A percentile compares a stretch with the other conserved stretches of the same genome.
These are phyloP conservation scores for Zele albiditarsus DNA, from an alignment of 2,888 invertebrate species.

Conservation along the genomic window DNA sequence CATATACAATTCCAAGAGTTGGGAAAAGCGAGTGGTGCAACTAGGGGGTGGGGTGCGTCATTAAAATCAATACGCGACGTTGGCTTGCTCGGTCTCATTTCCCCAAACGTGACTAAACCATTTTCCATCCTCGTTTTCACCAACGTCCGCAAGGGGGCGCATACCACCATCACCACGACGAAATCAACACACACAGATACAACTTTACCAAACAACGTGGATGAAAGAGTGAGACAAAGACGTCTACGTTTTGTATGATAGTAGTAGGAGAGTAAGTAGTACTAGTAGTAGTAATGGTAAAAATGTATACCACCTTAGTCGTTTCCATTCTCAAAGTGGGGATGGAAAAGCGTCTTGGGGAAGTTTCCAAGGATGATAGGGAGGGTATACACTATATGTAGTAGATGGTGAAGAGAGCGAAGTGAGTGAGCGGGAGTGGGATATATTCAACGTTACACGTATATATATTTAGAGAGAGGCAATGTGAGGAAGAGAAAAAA, in stretches of 20 bases:
- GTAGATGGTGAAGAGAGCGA: neutral
- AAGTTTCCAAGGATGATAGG: conserved; percentile 14
- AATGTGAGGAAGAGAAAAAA: conserved; percentile 59
- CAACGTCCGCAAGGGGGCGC: neutral
- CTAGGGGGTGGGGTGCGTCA: conserved; percentile 67
- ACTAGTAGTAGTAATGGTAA: too few species aligned
- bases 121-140: conserved; percentile 48
- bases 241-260: neutral
- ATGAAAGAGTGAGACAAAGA: conserved; percentile 7
- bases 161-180: neutral
- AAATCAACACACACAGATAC: neutral
- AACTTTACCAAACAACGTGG: conserved; percentile 24
- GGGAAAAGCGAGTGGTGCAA: conserved; percentile 38
- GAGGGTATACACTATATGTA: neutral
- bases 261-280: too few species aligned
- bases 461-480: conserved; percentile 36
- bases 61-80: conserved; percentile 72
- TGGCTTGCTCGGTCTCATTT: conserved; percentile 61
- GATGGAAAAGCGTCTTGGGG: conserved; percentile 49
- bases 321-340: conserved; percentile 36
- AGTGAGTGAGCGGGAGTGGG: conserved; percentile 9
- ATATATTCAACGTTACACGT: conserved; percentile 21
- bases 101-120: conserved; percentile 34
- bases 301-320: too few species aligned
- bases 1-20: neutral